These are phyloP conservation scores for Microhierax caerulescens DNA, from an alignment of 2,797 vertebrate genomes.

Conservation along the genomic window DNA sequence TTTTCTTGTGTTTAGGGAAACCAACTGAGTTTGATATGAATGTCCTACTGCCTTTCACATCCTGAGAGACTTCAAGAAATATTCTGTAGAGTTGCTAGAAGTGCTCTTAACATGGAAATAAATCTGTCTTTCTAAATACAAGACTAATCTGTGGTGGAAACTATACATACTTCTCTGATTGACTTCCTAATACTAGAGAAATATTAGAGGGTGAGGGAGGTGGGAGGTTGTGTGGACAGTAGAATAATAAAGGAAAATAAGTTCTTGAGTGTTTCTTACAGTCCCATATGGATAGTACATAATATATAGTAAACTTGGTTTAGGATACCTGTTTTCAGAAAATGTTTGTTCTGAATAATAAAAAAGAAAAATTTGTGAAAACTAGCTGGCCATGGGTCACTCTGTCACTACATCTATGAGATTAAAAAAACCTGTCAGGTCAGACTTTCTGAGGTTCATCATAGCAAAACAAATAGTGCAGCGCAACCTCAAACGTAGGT, in stretches of 20 bases:
- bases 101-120: not conserved
- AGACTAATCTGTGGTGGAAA: not conserved
- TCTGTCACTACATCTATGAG: not conserved
- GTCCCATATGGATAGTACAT: not conserved
- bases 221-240: not conserved
- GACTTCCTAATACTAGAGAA: not conserved
- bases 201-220: not conserved
- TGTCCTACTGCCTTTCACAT: not conserved
- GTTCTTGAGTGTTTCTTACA: not conserved
- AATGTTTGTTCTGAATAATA: not conserved
- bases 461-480: not conserved
- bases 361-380: not conserved
- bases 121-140: not conserved
- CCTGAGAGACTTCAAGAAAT: not conserved
- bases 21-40: not conserved
- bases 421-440: not conserved
- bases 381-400: not conserved
- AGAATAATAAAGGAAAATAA: not conserved
- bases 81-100: not conserved
- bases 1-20: not conserved
- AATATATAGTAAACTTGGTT: not conserved
- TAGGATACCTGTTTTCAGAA: not conserved
- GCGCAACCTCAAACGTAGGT: not conserved
- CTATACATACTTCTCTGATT: not conserved
- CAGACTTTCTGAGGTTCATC: not conserved